Conservation (phyloP, 2,888 invertebrate genomes). For the Pammene fasciana region DNA sequence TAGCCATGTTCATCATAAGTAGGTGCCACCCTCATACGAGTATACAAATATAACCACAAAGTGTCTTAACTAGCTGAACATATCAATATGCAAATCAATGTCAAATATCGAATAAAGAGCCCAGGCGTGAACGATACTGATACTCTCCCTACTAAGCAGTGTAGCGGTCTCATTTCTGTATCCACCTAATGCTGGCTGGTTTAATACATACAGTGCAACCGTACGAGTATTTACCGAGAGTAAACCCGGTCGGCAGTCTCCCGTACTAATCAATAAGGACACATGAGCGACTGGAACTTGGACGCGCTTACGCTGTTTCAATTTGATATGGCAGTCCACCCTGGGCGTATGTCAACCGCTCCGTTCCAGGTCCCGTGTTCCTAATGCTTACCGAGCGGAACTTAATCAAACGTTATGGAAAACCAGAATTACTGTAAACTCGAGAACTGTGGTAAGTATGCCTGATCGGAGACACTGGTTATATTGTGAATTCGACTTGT, state of each 20-base stretch:
- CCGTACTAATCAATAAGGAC: constrained; percentile 17
- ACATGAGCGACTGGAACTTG: not conserved
- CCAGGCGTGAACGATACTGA: constrained; percentile 23
- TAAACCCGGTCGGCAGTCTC: constrained; percentile 49
- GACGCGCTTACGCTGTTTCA: constrained; percentile 20
- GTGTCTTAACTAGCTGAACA: too few species aligned
- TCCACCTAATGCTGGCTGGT: constrained; percentile 29
- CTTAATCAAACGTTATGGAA: not conserved
- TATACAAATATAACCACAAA: too few species aligned
- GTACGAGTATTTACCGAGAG: constrained; percentile 59
- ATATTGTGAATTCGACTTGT: not conserved
- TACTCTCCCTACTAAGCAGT: constrained; percentile 16
- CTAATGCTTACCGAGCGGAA: not conserved
- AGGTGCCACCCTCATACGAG: too few species aligned
- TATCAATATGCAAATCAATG: too few species aligned
- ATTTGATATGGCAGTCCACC: constrained; percentile 49
- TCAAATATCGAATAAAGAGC: constrained; percentile 3
- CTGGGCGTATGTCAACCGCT: constrained; percentile 77
- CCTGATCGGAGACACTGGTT: not conserved
- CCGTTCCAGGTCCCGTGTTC: constrained; percentile 52
- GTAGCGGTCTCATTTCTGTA: constrained; percentile 33
- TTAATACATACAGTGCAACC: constrained; percentile 46
- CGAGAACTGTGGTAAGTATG: not conserved
- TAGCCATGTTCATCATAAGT: too few species aligned
- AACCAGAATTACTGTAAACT: not conserved